These are phyloP conservation scores for Drosophila subsilvestris DNA, from an alignment of 2,888 invertebrate genomes.

Conservation along the genomic window DNA sequence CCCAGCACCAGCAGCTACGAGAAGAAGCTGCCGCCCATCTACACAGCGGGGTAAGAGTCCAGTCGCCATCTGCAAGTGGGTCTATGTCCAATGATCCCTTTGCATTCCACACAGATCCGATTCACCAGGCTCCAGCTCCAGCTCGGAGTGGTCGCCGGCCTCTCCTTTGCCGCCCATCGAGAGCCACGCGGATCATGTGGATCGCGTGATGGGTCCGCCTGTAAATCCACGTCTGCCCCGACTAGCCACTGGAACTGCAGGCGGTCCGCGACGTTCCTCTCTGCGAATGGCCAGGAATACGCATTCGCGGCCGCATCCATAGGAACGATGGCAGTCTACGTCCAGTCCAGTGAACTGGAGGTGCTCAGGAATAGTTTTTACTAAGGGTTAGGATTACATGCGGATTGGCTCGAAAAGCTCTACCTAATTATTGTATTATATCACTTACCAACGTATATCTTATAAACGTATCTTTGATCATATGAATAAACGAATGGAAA, in stretches of 20 bases:
- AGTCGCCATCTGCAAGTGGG: neutral
- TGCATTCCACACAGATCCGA: slow-evolving; percentile 73
- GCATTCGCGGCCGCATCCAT: slow-evolving; percentile 54
- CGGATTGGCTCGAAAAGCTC: slow-evolving; percentile 33
- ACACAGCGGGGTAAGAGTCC: slow-evolving; percentile 81
- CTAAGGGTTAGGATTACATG: slow-evolving; percentile 32
- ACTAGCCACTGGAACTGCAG: slow-evolving; percentile 54
- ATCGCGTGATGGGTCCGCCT: slow-evolving; percentile 83
- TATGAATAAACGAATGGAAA: slow-evolving; percentile 41
- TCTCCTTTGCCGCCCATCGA: slow-evolving; percentile 81
- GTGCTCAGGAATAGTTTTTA: slow-evolving; percentile 68
- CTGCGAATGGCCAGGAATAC: slow-evolving; percentile 62
- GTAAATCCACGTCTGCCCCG: slow-evolving; percentile 82
- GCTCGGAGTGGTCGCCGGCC: slow-evolving; percentile 84
- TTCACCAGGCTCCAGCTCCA: slow-evolving; percentile 84
- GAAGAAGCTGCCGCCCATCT: slow-evolving; percentile 84
- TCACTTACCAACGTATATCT: neutral
- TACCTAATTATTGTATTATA: slow-evolving; percentile 30
- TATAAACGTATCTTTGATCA: slow-evolving; percentile 21
- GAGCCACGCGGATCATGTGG: slow-evolving; percentile 63
- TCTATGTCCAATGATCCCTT: neutral
- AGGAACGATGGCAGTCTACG: slow-evolving; percentile 4
- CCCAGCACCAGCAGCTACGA: slow-evolving; percentile 81
- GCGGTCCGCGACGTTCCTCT: slow-evolving; percentile 58
- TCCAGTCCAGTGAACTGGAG: slow-evolving; percentile 29